These are phyloP conservation scores for Vespertilio murinus DNA, from an alignment of 2,797 vertebrate species.

Conservation along the genomic window DNA sequence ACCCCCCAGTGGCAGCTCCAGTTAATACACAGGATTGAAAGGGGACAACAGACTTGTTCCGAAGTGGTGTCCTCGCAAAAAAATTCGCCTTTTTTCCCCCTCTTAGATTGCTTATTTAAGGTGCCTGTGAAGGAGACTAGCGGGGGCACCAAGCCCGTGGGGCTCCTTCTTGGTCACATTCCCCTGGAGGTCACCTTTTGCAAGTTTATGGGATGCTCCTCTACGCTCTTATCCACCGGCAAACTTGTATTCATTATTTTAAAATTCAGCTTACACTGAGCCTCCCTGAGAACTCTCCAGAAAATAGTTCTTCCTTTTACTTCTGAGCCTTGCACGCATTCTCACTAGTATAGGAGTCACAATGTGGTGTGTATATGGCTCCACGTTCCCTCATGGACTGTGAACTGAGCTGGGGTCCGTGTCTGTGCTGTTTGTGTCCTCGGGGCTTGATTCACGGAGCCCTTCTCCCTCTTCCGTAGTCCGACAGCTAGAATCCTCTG, in stretches of 20 bases:
- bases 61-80: too few species aligned
- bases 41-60: too few species aligned
- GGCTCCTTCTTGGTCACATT: not conserved
- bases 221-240: not conserved
- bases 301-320: not conserved
- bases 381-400: not conserved
- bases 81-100: too few species aligned
- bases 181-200: not conserved
- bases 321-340: rapidly evolving
- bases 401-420: not conserved
- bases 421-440: not conserved
- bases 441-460: not conserved
- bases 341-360: rapidly evolving
- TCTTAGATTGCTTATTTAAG: not conserved
- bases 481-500: not conserved
- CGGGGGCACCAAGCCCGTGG: not conserved
- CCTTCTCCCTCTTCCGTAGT: not conserved
- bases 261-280: not conserved
- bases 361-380: rapidly evolving
- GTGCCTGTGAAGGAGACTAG: not conserved
- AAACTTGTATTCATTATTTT: not conserved
- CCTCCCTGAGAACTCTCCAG: not conserved
- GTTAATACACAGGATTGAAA: not conserved
- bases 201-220: not conserved
- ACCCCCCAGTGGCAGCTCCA: not conserved